Evolutionary conservation across 1,140 invertebrate species (phyloP), one percentile per base, ranked within the genome.

Genomic region (Drosophila nikananu): DNA sequence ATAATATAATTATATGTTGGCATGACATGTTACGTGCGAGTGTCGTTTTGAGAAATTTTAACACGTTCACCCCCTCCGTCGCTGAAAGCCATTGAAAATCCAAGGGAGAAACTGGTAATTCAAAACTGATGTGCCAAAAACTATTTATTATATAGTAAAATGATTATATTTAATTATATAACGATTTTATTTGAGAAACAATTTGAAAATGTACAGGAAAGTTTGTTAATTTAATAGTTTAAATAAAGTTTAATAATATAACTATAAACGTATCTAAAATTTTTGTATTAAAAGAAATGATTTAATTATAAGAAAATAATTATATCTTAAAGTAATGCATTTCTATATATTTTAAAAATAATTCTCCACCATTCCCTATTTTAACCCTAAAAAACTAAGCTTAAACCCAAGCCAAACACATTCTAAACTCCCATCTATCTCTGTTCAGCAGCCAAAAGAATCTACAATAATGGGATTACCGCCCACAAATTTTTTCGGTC

Each of bases 1-100:
- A 80, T 87, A 90, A 86, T 76, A 90, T 89, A 90, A 89, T 89
- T 89, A 89, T 80, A 89, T 80, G 86, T 74, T 86, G 49, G 71
- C 86, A 89, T 89, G 86, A 90, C 79, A 89, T 86, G 84, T 89
- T 81, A 90, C 84, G 84, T 89, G 86, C 86, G 66, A 89, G 64
- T 84, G 81, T 84, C 77, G 81, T 57, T 80, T 62, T 77, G 52
- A 65, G 51, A 61, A 68, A 77, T 83, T 80, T 82, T 79, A 82
- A 86, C 83, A 86, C 75, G 75, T 82, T 80, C 52, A 21, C 6
- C 52, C 6, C 52, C 2, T 4, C 15, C 23, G 48, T 27, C 15
- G 32, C 30, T 21, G 52, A 15, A 61, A 62, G 30, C n/a, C 8
- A n/a, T 23, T 23, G 4, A 65, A 52, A 46, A 17, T 15, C 15